phyloP scores from a whole-genome alignment of 2,797 vertebrate species.

The Huso huso region DNA sequence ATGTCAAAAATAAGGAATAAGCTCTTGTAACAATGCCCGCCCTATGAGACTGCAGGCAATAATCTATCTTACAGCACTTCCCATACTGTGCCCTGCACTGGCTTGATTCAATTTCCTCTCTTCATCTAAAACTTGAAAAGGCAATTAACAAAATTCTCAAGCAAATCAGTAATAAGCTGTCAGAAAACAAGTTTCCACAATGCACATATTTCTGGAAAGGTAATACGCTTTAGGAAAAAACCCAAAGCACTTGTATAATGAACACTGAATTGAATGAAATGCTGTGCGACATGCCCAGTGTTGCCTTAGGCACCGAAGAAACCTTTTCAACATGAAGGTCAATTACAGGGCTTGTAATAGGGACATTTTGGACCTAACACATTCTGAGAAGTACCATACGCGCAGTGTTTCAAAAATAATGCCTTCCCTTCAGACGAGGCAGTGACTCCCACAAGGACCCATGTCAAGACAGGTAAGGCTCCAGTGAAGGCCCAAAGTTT shows the following conservation, averaged over 20 bases:
- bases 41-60: too few relatives aligned
- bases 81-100: too few relatives aligned
- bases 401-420: slow-evolving; percentile 15
- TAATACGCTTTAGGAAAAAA: slow-evolving; percentile 5
- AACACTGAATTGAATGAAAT: slow-evolving; percentile 14
- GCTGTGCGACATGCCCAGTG: slow-evolving; percentile 4
- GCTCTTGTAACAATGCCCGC: too few relatives aligned
- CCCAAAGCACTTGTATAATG: slow-evolving; percentile 10
- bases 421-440: slow-evolving; percentile 15
- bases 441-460: slow-evolving; percentile 7
- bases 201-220: background rate
- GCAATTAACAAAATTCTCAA: too few relatives aligned
- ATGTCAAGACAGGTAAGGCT: background rate
- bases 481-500: background rate
- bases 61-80: too few relatives aligned
- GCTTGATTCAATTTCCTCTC: too few relatives aligned
- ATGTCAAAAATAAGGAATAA: too few relatives aligned
- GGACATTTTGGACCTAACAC: slow-evolving; percentile 5
- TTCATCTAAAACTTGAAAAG: too few relatives aligned
- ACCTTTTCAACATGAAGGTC: slow-evolving; percentile 15
- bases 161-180: too few relatives aligned
- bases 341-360: slow-evolving; percentile 13
- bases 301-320: background rate
- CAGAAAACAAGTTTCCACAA: too few relatives aligned
- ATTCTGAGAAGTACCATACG: slow-evolving; percentile 27